phyloP scores from a whole-genome alignment of 1,140 invertebrate genomes.

The Helicoverpa zea region DNA sequence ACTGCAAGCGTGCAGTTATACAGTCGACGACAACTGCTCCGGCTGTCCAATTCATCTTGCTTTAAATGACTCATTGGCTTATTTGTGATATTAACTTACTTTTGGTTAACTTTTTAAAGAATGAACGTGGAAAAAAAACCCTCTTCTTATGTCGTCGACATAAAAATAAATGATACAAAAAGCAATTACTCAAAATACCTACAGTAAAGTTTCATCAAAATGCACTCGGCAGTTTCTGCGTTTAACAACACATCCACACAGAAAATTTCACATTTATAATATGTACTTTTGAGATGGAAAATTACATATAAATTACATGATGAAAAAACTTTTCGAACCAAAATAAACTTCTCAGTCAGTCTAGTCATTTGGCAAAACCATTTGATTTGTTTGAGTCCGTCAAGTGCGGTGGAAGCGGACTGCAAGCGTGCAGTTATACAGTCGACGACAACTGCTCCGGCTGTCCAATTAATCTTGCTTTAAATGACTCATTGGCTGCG shows the following conservation, averaged over 20 bases:
- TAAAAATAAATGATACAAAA: too few species aligned
- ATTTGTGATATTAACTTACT: too few species aligned
- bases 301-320: too few species aligned
- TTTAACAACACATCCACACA: too few species aligned
- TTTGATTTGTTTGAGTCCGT: conserved; percentile 38
- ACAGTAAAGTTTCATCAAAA: too few species aligned
- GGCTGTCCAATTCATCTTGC: conserved; percentile 44
- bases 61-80: conserved; percentile 39
- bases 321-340: background rate
- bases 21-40: conserved; percentile 34
- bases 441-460: conserved; percentile 33
- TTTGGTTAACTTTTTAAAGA: too few species aligned
- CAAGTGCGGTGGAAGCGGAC: conserved; percentile 32
- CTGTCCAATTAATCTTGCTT: conserved; percentile 45
- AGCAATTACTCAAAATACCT: too few species aligned
- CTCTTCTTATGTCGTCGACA: too few species aligned
- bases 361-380: conserved; percentile 2
- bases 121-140: too few species aligned
- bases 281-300: too few species aligned
- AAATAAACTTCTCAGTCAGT: conserved; percentile 19
- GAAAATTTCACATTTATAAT: too few species aligned
- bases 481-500: conserved; percentile 32
- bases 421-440: conserved; percentile 39
- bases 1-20: conserved; percentile 38
- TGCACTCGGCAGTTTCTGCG: too few species aligned